phyloP scores from a whole-genome alignment of 2,797 vertebrate genomes.

The Momotus momota region DNA sequence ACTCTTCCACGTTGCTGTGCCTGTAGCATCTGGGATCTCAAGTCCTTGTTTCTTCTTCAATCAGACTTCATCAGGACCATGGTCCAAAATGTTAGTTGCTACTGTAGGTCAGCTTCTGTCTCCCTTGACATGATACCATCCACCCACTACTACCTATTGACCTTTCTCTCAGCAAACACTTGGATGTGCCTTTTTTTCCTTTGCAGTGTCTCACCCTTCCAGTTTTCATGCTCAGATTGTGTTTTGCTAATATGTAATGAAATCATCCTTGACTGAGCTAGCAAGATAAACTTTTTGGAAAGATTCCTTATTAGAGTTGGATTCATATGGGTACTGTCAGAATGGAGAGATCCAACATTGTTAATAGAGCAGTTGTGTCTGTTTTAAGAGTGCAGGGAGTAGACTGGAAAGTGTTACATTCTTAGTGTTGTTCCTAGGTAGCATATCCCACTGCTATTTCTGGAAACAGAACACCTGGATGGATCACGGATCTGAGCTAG shows the following conservation, averaged over 20 bases:
- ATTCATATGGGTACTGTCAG: not conserved
- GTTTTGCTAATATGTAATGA: not conserved
- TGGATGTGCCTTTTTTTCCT: not conserved
- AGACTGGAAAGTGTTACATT: not conserved
- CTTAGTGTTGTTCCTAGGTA: not conserved
- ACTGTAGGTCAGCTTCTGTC: not conserved
- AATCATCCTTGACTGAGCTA: not conserved
- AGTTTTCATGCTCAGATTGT: not conserved
- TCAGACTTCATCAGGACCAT: not conserved
- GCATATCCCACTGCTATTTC: not conserved
- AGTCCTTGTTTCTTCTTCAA: not conserved
- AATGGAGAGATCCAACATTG: not conserved
- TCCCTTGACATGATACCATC: not conserved
- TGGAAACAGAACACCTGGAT: not conserved
- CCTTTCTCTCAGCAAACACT: not conserved
- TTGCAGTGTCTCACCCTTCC: not conserved
- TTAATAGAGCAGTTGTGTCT: not conserved
- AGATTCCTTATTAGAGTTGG: not conserved
- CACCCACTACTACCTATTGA: accelerated
- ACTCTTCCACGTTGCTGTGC: not conserved
- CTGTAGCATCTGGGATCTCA: not conserved
- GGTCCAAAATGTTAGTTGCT: not conserved
- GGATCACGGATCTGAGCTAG: not conserved
- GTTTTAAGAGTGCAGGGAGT: not conserved
- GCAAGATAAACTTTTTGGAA: not conserved